Evolutionary conservation across 1,140 invertebrate species (phyloP), one percentile per base, ranked within the genome.

Genomic region (Phymorhynchus buccinoides): DNA sequence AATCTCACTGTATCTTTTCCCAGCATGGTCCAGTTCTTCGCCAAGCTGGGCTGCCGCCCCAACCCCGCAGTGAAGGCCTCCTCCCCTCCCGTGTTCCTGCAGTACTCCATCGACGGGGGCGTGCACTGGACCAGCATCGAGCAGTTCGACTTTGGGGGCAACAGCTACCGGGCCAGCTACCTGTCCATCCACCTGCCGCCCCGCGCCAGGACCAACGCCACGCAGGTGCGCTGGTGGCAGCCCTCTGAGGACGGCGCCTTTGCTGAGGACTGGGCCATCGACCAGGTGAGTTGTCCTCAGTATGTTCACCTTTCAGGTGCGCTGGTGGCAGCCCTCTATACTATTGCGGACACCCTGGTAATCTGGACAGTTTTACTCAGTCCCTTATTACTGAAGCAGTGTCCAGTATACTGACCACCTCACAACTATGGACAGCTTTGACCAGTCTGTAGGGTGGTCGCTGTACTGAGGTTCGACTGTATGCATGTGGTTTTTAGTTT

Each of bases 211-310:
- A 91, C 90, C 22, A 92, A 92, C 39, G 84, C 91, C n/a, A 92
- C 92, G 18, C 90, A 91, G 62, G 80, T 94, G 1, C 85, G 93
- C 39, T 94, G 93, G 93, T 94, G 92, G 92, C 93, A 94, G 84
- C 93, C 93, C 4, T 93, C 92, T 2, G 68, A 84, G 18, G 87
- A 92, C 88, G 94, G 94, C 6, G 88, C 81, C 22, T 93, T 91
- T 87, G 44, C 85, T n/a, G 91, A 92, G 80, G 89, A 92, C 37
- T 94, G 93, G 93, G 93, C 93, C n/a, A 89, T 94, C 30, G 93
- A 94, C 86, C 91, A 94, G 90, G 93, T 93, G 86, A 87, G 75
- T 62, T 12, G n/a, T n/a, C n/a, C n/a, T n/a, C n/a, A n/a, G n/a
- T n/a, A n/a, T n/a, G n/a, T n/a, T n/a, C n/a, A n/a, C n/a, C n/a